Conservation (phyloP, 2,888 invertebrate genomes). For the Standfussiana lucernea region DNA sequence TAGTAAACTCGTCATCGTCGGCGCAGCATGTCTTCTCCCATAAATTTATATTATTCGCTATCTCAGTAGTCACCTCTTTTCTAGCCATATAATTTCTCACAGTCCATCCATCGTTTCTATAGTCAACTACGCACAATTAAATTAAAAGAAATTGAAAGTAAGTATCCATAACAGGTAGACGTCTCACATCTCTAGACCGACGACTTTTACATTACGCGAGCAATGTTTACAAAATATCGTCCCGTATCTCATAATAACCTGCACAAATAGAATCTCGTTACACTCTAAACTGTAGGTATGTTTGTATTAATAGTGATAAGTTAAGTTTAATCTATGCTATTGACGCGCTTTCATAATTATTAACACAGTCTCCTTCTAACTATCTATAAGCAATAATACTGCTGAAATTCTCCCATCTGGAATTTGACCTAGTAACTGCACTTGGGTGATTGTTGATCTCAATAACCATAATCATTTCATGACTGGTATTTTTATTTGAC, state of each 20-base stretch:
- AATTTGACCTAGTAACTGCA: background rate
- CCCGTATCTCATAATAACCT: conserved; percentile 7
- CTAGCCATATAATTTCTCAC: background rate
- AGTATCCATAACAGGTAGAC: conserved; percentile 1
- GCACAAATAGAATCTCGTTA: background rate
- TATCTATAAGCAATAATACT: background rate
- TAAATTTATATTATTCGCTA: too few relatives aligned
- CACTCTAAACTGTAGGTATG: background rate
- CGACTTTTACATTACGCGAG: conserved; percentile 20
- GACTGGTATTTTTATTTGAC: background rate
- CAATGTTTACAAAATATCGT: conserved; percentile 37
- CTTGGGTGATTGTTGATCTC: background rate
- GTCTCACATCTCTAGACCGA: conserved; percentile 21
- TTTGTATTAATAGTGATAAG: conserved; percentile 1
- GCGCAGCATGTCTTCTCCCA: too few relatives aligned
- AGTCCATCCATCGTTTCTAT: background rate
- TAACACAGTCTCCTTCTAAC: background rate
- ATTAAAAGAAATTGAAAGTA: conserved; percentile 27
- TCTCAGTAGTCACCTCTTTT: background rate
- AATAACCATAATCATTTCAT: background rate
- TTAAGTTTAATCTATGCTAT: conserved; percentile 3
- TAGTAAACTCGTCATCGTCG: background rate
- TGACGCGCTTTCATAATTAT: conserved; percentile 19
- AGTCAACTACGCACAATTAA: background rate
- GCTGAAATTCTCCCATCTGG: background rate